These are phyloP conservation scores for Linurgus olivaceus DNA, from an alignment of 2,797 vertebrate genomes.

Conservation along the genomic window DNA sequence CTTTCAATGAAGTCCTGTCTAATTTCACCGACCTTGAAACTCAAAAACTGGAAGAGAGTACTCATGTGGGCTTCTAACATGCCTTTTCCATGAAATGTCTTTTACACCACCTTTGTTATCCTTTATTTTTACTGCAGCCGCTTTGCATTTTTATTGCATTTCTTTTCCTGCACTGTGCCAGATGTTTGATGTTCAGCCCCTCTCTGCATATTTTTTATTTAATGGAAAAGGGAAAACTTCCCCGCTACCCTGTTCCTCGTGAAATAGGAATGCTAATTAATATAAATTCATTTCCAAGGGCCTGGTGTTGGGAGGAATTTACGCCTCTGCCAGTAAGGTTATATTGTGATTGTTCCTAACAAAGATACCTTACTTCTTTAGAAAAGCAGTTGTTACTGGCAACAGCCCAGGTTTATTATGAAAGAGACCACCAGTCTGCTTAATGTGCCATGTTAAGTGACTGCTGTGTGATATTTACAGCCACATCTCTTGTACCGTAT, in stretches of 20 bases:
- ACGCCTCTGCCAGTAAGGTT: neutral
- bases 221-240: neutral
- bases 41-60: neutral
- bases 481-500: neutral
- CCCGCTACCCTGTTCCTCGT: fast-evolving
- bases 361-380: neutral
- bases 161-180: neutral
- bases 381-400: neutral
- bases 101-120: neutral
- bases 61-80: neutral
- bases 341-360: neutral
- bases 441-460: neutral
- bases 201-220: neutral
- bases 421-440: neutral
- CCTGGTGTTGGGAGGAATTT: neutral
- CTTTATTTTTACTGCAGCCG: neutral
- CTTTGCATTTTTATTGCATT: neutral
- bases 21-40: neutral
- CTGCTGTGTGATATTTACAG: neutral
- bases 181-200: neutral
- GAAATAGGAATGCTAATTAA: neutral
- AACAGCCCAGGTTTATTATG: neutral
- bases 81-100: neutral
- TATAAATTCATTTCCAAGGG: neutral
- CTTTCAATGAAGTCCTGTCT: neutral